phyloP scores from a whole-genome alignment of 1,140 invertebrate species.

The Philaenus spumarius region DNA sequence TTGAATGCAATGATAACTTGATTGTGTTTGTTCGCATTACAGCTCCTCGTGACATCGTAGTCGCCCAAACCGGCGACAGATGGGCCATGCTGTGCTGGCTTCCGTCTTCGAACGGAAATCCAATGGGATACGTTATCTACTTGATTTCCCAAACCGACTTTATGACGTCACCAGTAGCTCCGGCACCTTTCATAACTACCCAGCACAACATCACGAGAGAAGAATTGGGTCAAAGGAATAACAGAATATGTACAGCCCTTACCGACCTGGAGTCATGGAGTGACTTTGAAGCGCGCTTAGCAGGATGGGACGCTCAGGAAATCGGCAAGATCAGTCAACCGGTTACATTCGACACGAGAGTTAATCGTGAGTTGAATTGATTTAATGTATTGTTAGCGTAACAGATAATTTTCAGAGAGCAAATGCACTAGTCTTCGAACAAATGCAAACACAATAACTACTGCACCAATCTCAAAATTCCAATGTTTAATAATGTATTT shows the following conservation, averaged over 20 bases:
- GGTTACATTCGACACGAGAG: conserved; percentile 16
- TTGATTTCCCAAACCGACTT: conserved; percentile 15
- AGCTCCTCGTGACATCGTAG: conserved; percentile 17
- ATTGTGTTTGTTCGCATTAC: too few relatives aligned
- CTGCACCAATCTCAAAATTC: neutral
- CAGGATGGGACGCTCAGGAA: conserved; percentile 14
- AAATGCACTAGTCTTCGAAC: too few relatives aligned
- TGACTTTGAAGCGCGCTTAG: conserved; percentile 16
- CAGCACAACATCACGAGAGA: conserved; percentile 4
- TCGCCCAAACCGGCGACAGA: conserved; percentile 17
- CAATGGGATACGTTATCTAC: conserved; percentile 16
- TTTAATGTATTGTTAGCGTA: neutral
- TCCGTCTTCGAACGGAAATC: conserved; percentile 10
- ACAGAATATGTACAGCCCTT: conserved; percentile 9
- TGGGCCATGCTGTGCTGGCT: conserved; percentile 23
- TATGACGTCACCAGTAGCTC: neutral
- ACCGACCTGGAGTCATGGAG: conserved; percentile 18
- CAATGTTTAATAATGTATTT: too few relatives aligned
- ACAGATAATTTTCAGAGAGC: neutral
- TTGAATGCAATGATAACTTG: too few relatives aligned
- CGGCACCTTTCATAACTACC: neutral
- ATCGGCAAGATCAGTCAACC: conserved; percentile 15
- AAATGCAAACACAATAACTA: too few relatives aligned
- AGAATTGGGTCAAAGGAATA: conserved; percentile 5
- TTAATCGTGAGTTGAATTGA: conserved; percentile 18